phyloP scores from a whole-genome alignment of 2,113 vertebrate species.

The Mus pahari region DNA sequence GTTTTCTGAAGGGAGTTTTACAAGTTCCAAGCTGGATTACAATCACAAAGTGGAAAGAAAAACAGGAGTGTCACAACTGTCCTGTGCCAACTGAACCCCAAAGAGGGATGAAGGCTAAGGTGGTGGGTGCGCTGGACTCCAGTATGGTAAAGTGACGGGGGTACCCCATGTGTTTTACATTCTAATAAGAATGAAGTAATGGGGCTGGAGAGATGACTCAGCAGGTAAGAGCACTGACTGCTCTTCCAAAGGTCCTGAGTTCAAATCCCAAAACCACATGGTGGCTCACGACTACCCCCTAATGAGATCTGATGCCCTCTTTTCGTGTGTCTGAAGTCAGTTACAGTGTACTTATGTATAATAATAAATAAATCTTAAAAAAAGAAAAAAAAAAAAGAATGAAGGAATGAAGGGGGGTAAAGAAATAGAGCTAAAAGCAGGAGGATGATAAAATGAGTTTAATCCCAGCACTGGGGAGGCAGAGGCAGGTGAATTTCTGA shows the following conservation, averaged over 20 bases:
- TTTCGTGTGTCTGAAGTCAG: too few species aligned
- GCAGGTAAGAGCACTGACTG: too few species aligned
- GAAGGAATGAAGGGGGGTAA: background rate
- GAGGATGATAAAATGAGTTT: background rate
- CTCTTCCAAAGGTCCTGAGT: too few species aligned
- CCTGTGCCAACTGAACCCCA: slow-evolving; percentile 29
- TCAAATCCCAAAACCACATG: too few species aligned
- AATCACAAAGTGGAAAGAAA: slow-evolving; percentile 75
- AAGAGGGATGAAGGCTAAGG: slow-evolving; percentile 18
- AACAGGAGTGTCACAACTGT: slow-evolving; percentile 59
- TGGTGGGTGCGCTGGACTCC: background rate
- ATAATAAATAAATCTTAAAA: too few species aligned
- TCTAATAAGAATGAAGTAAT: slow-evolving; percentile 11
- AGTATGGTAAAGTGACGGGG: background rate
- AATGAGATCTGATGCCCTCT: too few species aligned
- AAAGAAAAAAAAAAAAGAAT: background rate
- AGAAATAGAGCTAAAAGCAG: slow-evolving; percentile 49
- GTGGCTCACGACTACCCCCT: too few species aligned
- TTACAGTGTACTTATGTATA: too few species aligned
- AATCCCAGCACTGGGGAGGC: too few species aligned
- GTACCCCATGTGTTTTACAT: background rate
- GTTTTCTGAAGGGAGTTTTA: slow-evolving; percentile 52
- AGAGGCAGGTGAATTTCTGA: too few species aligned
- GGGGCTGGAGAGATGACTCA: too few species aligned
- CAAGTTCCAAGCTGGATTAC: slow-evolving; percentile 64